Evolutionary conservation across 2,797 vertebrate genomes (phyloP).

Genomic region (Crocidura indochinensis): DNA sequence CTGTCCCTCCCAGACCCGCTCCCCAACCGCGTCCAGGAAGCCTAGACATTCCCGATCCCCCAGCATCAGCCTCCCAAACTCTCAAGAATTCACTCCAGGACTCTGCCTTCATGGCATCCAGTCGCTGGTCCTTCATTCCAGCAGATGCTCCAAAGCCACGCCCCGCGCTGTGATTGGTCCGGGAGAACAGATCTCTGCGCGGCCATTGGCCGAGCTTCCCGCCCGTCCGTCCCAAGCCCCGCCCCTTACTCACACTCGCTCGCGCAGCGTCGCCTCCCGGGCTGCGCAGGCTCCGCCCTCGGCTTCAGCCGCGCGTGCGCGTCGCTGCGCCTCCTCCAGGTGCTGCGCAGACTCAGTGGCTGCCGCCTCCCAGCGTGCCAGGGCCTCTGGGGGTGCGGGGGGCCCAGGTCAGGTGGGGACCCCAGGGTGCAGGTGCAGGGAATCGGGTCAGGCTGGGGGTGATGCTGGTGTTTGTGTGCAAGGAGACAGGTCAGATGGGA

Average conservation of each 20-base stretch:
- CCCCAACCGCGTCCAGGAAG: too few species aligned
- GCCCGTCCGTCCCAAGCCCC: not conserved
- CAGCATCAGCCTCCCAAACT: too few species aligned
- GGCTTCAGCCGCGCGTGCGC: not conserved
- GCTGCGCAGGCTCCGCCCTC: conserved; percentile 64
- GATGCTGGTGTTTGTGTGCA: too few species aligned
- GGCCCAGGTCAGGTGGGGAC: too few species aligned
- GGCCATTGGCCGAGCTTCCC: not conserved
- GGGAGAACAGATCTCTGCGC: not conserved
- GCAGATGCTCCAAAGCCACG: not conserved
- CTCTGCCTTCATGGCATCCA: too few species aligned
- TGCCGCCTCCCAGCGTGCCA: conserved; percentile 71
- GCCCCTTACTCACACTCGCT: conserved; percentile 74
- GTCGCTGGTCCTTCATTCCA: too few species aligned
- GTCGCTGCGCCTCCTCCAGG: conserved; percentile 62
- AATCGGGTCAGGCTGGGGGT: too few species aligned
- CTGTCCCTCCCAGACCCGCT: too few species aligned
- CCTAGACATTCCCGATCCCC: too few species aligned
- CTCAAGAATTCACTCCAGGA: not conserved
- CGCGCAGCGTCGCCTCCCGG: conserved; percentile 66
- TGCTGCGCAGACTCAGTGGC: conserved; percentile 12
- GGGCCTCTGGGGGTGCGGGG: conserved; percentile 65
- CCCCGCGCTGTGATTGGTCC: not conserved
- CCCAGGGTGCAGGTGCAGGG: too few species aligned
- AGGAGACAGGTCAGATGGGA: too few species aligned